Evolutionary conservation across 2,797 vertebrate genomes (phyloP).

Genomic region (Acipenser oxyrinchus): DNA sequence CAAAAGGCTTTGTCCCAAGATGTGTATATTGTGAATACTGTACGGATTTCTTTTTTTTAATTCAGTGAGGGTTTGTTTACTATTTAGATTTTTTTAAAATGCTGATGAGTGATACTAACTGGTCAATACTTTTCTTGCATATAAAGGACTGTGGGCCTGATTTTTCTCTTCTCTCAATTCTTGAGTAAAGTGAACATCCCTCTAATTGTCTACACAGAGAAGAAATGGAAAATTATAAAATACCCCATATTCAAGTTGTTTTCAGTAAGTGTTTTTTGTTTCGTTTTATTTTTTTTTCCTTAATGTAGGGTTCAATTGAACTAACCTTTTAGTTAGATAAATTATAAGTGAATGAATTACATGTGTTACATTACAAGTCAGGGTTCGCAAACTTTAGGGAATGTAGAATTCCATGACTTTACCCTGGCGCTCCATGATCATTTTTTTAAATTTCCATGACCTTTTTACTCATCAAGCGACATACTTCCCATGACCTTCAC

Average conservation of each 20-base stretch:
- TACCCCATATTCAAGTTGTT: constrained; percentile 70
- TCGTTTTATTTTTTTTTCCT: not conserved
- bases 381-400: too few relatives aligned
- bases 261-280: constrained; percentile 50
- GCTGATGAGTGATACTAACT: not conserved
- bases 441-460: too few relatives aligned
- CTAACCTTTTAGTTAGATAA: too few relatives aligned
- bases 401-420: too few relatives aligned
- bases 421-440: too few relatives aligned
- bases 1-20: too few relatives aligned
- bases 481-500: too few relatives aligned
- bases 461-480: too few relatives aligned
- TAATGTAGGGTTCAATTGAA: too few relatives aligned
- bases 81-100: not conserved
- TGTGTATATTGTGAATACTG: too few relatives aligned
- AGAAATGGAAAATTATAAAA: constrained; percentile 65
- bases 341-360: too few relatives aligned
- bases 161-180: constrained; percentile 69
- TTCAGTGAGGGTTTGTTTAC: not conserved
- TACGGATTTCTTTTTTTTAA: not conserved
- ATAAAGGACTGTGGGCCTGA: constrained; percentile 60
- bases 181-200: constrained; percentile 62
- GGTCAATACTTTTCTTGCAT: constrained; percentile 16
- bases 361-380: too few relatives aligned
- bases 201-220: constrained; percentile 59